Conservation (phyloP, 1,140 invertebrate genomes). For the Mizuhopecten yessoensis region DNA sequence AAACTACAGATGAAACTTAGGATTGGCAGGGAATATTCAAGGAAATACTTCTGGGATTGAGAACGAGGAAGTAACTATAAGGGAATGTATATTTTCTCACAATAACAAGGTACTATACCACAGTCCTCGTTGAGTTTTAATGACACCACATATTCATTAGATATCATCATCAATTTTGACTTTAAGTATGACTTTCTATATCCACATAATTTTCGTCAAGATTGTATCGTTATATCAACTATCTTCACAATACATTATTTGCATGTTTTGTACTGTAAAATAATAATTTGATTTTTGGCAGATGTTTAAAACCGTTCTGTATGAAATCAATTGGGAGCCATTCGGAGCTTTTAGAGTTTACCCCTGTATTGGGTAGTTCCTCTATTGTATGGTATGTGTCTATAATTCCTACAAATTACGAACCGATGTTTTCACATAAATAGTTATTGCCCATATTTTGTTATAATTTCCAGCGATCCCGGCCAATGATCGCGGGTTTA, state of each 20-base stretch:
- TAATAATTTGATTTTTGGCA: slow-evolving; percentile 2
- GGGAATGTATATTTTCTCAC: background rate
- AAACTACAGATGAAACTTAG: background rate
- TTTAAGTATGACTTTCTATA: background rate
- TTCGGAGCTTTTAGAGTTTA: background rate
- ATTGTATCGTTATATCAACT: background rate
- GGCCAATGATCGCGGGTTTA: slow-evolving; percentile 36
- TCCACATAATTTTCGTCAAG: background rate
- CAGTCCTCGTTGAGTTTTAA: background rate
- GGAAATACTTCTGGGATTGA: background rate
- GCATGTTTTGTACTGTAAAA: background rate
- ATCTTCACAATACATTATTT: slow-evolving; percentile 19
- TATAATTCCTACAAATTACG: slow-evolving; percentile 27
- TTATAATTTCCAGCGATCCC: background rate
- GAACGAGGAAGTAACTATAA: background rate
- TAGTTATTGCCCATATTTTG: background rate
- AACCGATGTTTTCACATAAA: slow-evolving; percentile 26
- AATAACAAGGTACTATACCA: background rate
- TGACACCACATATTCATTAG: background rate
- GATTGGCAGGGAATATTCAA: background rate
- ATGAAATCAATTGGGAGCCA: background rate
- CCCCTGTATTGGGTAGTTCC: background rate
- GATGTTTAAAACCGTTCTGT: background rate
- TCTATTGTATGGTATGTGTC: background rate
- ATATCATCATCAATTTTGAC: slow-evolving; percentile 22